phyloP scores from a whole-genome alignment of 53 echinoderm and acorn worm species.

The Henricia sp. region DNA sequence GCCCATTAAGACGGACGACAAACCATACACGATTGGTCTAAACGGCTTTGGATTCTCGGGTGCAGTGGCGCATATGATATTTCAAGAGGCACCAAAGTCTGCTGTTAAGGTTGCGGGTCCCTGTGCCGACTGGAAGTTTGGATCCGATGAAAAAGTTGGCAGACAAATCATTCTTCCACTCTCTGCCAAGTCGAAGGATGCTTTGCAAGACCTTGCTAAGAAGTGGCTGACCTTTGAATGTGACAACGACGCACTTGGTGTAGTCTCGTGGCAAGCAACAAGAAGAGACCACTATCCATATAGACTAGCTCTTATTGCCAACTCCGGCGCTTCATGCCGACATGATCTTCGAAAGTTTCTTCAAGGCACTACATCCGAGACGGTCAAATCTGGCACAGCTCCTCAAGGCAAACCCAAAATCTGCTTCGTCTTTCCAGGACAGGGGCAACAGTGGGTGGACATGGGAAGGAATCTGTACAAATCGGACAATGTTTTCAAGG shows the following conservation, averaged over 20 bases:
- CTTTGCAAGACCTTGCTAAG: slow-evolving; percentile 71
- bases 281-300: slow-evolving; percentile 74
- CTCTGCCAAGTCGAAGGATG: slow-evolving; percentile 83
- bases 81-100: no score
- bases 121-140: slow-evolving; percentile 84
- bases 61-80: slow-evolving; percentile 80
- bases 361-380: slow-evolving; percentile 48
- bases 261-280: slow-evolving; percentile 81
- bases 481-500: slow-evolving; percentile 70
- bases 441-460: slow-evolving; percentile 88
- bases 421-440: slow-evolving; percentile 88
- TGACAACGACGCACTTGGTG: slow-evolving; percentile 79
- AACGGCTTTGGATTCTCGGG: slow-evolving; percentile 96
- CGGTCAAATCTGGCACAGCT: slow-evolving; percentile 59
- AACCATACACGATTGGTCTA: slow-evolving; percentile 75
- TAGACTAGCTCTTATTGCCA: slow-evolving; percentile 82
- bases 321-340: slow-evolving; percentile 62
- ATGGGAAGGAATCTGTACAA: slow-evolving; percentile 88
- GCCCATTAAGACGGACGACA: slow-evolving; percentile 51
- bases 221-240: slow-evolving; percentile 74
- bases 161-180: slow-evolving; percentile 75
- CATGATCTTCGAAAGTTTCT: slow-evolving; percentile 25
- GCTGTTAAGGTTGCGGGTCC: no score
- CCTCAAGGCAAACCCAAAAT: slow-evolving; percentile 70
- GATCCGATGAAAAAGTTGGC: slow-evolving; percentile 66